A percentile compares a stretch with the other conserved stretches of the same genome.
phyloP scores from a whole-genome alignment of 2,888 invertebrate genomes.

The Tipula lateralis region DNA sequence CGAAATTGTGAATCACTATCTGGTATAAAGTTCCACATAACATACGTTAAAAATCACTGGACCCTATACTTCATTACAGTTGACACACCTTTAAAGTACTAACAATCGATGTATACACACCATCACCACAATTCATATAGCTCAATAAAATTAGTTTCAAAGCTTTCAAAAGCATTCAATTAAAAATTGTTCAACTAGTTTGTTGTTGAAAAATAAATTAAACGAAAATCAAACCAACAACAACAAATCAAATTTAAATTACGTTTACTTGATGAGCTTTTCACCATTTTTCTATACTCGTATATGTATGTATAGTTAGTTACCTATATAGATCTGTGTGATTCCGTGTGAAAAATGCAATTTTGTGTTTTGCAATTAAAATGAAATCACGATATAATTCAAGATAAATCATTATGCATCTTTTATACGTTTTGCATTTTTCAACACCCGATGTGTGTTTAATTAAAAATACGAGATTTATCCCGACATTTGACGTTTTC shows the following conservation, averaged over 20 bases:
- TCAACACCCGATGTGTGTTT: background rate
- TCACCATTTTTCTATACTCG: background rate
- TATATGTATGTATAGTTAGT: background rate
- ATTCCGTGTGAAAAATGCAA: background rate
- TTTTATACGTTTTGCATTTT: background rate
- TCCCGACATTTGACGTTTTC: background rate
- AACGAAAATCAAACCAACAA: background rate
- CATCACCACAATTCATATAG: background rate
- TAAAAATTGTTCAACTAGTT: background rate
- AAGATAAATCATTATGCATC: slow-evolving; percentile 5
- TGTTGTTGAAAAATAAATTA: background rate
- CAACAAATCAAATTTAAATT: background rate
- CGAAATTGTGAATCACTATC: no score
- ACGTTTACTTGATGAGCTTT: background rate
- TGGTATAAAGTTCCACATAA: no score
- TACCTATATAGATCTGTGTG: background rate
- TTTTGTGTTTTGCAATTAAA: background rate
- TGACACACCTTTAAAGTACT: background rate
- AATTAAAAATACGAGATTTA: background rate
- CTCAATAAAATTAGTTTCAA: background rate
- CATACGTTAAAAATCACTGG: no score
- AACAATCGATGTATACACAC: background rate
- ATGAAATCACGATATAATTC: background rate
- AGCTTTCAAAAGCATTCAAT: background rate
- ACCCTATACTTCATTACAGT: no score